phyloP scores from a whole-genome alignment of 2,113 vertebrate genomes.

The Caracal caracal region DNA sequence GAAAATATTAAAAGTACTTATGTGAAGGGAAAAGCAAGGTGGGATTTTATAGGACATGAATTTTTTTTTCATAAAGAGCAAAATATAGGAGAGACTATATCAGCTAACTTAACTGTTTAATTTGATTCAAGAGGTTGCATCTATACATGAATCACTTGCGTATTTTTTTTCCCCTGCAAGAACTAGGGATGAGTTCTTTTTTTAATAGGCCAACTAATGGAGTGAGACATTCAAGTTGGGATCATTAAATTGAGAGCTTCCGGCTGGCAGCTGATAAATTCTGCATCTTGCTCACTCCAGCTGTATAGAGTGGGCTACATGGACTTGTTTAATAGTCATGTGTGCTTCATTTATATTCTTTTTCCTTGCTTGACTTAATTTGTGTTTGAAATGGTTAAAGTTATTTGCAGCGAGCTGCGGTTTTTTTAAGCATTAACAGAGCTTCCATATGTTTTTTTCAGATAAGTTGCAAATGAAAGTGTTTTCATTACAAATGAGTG shows the following conservation, averaged over 20 bases:
- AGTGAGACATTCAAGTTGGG: slow-evolving; percentile 28
- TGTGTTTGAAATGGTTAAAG: slow-evolving; percentile 46
- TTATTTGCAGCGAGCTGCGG: slow-evolving; percentile 18
- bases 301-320: neutral
- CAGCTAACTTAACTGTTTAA: slow-evolving; percentile 49
- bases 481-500: slow-evolving; percentile 42
- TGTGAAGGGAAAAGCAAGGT: neutral
- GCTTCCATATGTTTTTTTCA: slow-evolving; percentile 27
- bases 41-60: slow-evolving; percentile 5
- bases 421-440: neutral
- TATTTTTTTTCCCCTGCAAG: neutral
- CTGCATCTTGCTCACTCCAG: neutral
- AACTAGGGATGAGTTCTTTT: slow-evolving; percentile 27
- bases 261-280: slow-evolving; percentile 23
- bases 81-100: neutral
- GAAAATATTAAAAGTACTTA: neutral
- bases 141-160: slow-evolving; percentile 40
- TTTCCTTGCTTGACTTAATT: slow-evolving; percentile 57
- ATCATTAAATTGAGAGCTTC: slow-evolving; percentile 56
- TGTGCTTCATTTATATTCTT: neutral
- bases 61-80: neutral
- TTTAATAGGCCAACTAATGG: slow-evolving; percentile 48
- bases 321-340: slow-evolving; percentile 14
- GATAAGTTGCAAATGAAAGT: slow-evolving; percentile 52
- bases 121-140: slow-evolving; percentile 49